Evolutionary conservation across 2,888 invertebrate species (phyloP).

Genomic region (Leptinotarsa rubiginosa): DNA sequence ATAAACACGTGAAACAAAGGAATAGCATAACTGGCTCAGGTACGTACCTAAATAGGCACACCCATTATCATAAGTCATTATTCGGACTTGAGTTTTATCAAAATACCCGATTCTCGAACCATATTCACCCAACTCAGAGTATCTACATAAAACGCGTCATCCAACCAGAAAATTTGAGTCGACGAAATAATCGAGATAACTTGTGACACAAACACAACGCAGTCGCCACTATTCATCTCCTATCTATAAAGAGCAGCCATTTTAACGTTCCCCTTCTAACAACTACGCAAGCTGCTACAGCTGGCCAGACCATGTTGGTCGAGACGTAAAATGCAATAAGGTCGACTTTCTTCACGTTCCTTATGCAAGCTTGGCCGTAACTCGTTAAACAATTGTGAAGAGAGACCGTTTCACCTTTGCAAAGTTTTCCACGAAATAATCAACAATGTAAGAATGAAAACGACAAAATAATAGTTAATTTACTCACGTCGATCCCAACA

Average conservation of each 20-base stretch:
- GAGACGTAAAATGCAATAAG: slow-evolving; percentile 67
- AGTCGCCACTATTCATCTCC: slow-evolving; percentile 6
- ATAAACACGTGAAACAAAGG: too few species aligned
- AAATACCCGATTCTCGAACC: neutral
- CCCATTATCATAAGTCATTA: too few species aligned
- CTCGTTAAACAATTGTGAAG: slow-evolving; percentile 61
- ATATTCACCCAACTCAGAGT: neutral
- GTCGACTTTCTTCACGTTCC: slow-evolving; percentile 71
- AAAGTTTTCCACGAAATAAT: slow-evolving; percentile 31
- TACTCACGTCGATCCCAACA: slow-evolving; percentile 76
- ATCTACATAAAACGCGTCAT: neutral
- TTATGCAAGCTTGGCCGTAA: slow-evolving; percentile 68
- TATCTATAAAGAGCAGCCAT: slow-evolving; percentile 41
- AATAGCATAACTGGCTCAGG: too few species aligned
- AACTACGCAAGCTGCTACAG: slow-evolving; percentile 36
- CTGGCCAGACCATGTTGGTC: slow-evolving; percentile 39
- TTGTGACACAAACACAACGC: neutral
- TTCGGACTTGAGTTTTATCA: neutral
- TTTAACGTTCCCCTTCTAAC: slow-evolving; percentile 42
- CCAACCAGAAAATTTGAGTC: neutral
- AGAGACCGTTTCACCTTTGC: slow-evolving; percentile 31
- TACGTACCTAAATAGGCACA: too few species aligned
- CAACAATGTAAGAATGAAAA: slow-evolving; percentile 24
- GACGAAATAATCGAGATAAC: neutral
- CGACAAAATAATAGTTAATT: slow-evolving; percentile 41